Conservation (phyloP, 2,113 vertebrate species). For the Probosciger aterrimus region DNA sequence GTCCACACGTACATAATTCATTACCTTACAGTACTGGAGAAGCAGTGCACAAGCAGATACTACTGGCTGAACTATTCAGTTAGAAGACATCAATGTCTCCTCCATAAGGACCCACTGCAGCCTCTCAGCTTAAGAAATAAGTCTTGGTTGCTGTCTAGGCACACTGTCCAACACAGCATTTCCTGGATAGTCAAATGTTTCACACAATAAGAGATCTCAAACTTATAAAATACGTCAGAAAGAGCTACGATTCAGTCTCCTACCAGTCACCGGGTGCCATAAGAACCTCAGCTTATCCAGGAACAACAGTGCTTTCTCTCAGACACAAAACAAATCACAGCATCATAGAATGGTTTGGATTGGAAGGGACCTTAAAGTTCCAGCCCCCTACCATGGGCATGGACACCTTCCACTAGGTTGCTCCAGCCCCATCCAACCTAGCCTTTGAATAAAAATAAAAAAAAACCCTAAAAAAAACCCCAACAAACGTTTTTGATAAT, state of each 20-base stretch:
- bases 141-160: neutral
- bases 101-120: rapidly evolving
- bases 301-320: neutral
- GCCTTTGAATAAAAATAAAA: neutral
- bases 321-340: neutral
- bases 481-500: neutral
- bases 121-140: neutral
- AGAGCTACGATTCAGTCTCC: neutral
- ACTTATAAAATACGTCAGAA: neutral
- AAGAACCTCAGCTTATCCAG: neutral
- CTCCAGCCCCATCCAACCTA: neutral
- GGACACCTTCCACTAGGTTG: neutral
- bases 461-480: neutral
- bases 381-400: neutral
- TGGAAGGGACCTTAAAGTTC: neutral
- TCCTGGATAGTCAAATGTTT: neutral
- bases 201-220: neutral
- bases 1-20: neutral
- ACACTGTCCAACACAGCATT: neutral
- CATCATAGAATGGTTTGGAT: neutral
- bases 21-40: neutral
- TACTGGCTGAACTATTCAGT: neutral
- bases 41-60: neutral
- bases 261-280: neutral
- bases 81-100: neutral